Evolutionary conservation across 2,888 invertebrate species (phyloP), one percentile per base, ranked within the genome.

Genomic region (Perizoma flavofasciatum): DNA sequence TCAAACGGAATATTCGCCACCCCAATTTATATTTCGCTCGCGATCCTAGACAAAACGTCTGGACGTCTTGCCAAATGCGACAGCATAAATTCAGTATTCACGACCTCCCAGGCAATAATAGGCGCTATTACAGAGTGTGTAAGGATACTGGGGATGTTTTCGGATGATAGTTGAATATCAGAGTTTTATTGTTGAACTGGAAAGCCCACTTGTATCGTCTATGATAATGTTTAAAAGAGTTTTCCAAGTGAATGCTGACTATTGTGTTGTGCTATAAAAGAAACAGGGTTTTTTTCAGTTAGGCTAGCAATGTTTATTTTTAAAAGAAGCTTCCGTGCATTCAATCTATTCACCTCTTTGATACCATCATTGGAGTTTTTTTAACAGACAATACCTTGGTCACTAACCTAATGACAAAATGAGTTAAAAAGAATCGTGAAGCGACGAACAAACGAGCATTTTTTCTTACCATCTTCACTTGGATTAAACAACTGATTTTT

Each of bases 21-120:
- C 49, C 62, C 56, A 63, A 59, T 60, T 65, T 51, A 51, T 57
- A 54, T 58, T 48, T 44, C 58, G 44, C 53, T 35, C 47, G 40
- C 63, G n/a, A 22, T 47, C 43, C 44, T 49, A 62, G 59, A 60
- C 63, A 47, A 47, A 62, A 9, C 54, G 66, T 68, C 64, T 63
- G 55, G 53, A 7, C 5, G 32, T 47, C 48, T 55, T 64, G 68
- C 68, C 66, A 68, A 68, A 66, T 63, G 55, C 33, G 61, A 33
- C 44, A 37, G 45, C 55, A 63, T 68, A 65, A 64, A 66, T 50
- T 54, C 54, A 5, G 39, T 45, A 52, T 56, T 62, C 59, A 52
- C 51, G 52, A 53, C 43, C 45, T 11, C 9, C 46, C 59, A 59
- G 10, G 56, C 56, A 59, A 57, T 56, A 50, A 63, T 40, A 35